Percentiles rank a stretch among this genome's conserved stretches.
Evolutionary conservation across 2,888 invertebrate species (phyloP).

Genomic region (Drosophila niveifrons): DNA sequence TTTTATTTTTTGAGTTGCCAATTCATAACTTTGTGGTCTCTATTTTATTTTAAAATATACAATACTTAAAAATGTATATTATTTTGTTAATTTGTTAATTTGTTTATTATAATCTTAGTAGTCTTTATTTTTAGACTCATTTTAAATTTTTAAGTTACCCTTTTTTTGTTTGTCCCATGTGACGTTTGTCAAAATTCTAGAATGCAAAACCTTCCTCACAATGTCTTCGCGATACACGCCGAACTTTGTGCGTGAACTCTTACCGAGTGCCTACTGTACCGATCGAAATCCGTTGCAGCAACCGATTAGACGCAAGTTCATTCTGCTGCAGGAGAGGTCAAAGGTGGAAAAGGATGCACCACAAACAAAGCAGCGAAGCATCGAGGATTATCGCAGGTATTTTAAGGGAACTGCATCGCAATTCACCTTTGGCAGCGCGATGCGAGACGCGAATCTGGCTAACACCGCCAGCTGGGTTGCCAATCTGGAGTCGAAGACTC

Average conservation of each 20-base stretch:
- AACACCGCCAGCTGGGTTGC: slow-evolving; percentile 54
- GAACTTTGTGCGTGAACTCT: slow-evolving; percentile 41
- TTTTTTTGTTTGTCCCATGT: neutral
- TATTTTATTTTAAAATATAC: too few relatives aligned
- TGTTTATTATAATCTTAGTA: too few relatives aligned
- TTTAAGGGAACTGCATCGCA: slow-evolving; percentile 35
- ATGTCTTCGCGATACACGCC: slow-evolving; percentile 11
- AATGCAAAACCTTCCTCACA: neutral
- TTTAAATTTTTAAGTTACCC: too few relatives aligned
- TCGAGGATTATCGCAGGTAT: slow-evolving; percentile 46
- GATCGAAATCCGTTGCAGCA: neutral
- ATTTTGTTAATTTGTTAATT: too few relatives aligned
- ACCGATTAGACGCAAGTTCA: slow-evolving; percentile 15
- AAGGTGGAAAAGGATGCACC: slow-evolving; percentile 4
- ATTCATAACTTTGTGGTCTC: too few relatives aligned
- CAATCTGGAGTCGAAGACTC: slow-evolving; percentile 81
- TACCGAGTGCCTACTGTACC: neutral
- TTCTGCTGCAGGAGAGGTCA: slow-evolving; percentile 8
- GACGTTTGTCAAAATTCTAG: neutral
- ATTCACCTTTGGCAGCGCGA: slow-evolving; percentile 14
- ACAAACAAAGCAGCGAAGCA: neutral
- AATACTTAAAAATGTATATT: too few relatives aligned
- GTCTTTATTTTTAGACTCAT: too few relatives aligned
- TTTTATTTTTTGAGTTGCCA: too few relatives aligned
- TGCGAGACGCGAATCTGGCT: slow-evolving; percentile 77